Conservation (phyloP, 2,113 vertebrate genomes). For the Melanotaenia duboulayi region DNA sequence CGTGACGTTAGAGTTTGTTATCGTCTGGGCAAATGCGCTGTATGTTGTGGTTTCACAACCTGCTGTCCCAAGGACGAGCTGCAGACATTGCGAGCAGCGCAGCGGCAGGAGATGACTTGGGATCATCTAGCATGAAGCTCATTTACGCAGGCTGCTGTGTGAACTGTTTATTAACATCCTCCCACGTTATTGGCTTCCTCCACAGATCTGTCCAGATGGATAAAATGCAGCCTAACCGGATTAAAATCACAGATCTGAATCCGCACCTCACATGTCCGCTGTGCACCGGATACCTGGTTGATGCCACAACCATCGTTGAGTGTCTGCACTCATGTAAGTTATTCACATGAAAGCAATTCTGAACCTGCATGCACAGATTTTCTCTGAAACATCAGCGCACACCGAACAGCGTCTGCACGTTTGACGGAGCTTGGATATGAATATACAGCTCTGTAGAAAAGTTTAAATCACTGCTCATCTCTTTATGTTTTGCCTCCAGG, state of each 20-base stretch:
- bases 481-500: too few species aligned
- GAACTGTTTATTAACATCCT: not conserved
- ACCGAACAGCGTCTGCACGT: too few species aligned
- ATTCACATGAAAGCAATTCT: not conserved
- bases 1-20: not conserved
- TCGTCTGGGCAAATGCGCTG: not conserved
- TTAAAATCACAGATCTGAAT: conserved; percentile 84
- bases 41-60: conserved; percentile 54
- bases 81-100: conserved; percentile 55
- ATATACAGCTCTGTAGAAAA: too few species aligned
- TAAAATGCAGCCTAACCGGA: conserved; percentile 84
- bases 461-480: too few species aligned
- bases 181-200: conserved; percentile 21
- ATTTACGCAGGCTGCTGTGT: not conserved
- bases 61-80: conserved; percentile 65
- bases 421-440: too few species aligned
- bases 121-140: not conserved
- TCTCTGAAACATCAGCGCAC: too few species aligned
- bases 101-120: conserved; percentile 9
- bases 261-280: conserved; percentile 84
- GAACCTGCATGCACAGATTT: conserved; percentile 13
- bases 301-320: conserved; percentile 94
- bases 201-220: conserved; percentile 78
- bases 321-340: conserved; percentile 96
- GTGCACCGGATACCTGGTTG: conserved; percentile 94